phyloP scores from a whole-genome alignment of 2,797 vertebrate genomes.

The Betta splendens region DNA sequence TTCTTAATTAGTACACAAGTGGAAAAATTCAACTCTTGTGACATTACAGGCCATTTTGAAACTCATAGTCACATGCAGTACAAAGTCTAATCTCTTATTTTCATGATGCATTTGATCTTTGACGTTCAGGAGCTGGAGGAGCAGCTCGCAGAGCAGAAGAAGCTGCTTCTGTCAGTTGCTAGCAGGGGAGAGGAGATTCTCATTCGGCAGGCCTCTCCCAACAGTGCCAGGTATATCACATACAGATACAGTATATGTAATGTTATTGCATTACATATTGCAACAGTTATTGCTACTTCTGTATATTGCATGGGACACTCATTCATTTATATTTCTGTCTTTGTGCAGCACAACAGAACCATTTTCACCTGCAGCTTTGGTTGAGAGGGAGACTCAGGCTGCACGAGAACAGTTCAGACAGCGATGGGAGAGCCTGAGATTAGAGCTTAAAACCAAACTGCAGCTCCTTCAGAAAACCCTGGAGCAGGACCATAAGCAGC shows the following conservation, averaged over 20 bases:
- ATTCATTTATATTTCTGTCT: constrained; percentile 8
- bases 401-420: constrained; percentile 86
- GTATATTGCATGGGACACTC: background rate
- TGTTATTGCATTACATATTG: too few relatives aligned
- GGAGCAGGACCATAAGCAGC: constrained; percentile 89
- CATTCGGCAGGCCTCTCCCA: constrained; percentile 85
- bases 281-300: too few relatives aligned
- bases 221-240: constrained; percentile 57
- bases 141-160: constrained; percentile 94
- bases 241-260: background rate
- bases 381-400: constrained; percentile 80
- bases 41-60: too few relatives aligned
- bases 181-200: constrained; percentile 93
- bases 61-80: too few relatives aligned
- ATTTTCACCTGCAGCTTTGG: constrained; percentile 79
- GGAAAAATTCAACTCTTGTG: too few relatives aligned
- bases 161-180: constrained; percentile 91
- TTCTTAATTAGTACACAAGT: too few relatives aligned
- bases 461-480: constrained; percentile 88
- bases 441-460: constrained; percentile 90
- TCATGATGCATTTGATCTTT: constrained; percentile 14
- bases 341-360: constrained; percentile 80
- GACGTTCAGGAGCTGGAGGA: constrained; percentile 89
- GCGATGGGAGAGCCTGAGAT: constrained; percentile 92
- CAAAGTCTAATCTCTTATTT: constrained; percentile 3